Base-by-base conservation (phyloP, 1,140 invertebrate species). In the Drosophila neocordata region DNA sequence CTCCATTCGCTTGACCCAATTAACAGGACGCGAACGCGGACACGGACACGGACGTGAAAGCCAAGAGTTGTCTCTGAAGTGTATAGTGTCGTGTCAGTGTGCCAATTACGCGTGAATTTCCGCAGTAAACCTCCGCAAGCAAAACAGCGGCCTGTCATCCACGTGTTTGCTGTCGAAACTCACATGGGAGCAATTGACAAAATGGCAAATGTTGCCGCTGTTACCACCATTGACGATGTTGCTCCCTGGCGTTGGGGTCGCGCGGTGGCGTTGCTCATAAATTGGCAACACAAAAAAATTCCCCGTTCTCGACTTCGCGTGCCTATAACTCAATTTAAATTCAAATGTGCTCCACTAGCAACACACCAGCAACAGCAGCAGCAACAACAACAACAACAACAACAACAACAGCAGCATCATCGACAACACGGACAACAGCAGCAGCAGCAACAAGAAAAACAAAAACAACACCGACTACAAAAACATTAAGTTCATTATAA, bases 151-250 rank as follows among this genome's bases (percentile, higher is more conserved):
- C 65, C 48, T 22, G 55, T 34, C 61, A 74, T 67, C 65, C 83
- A 83, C 83, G 83, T 88, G 79, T 88, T 75, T 69, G 83, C 79
- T 79, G 79, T 73, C 79, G 71, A 74, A 85, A 74, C 65, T 69
- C 83, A 89, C 83, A 79, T 83, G 83, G 83, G 83, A 88, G 84
- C 83, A 88, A 88, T 88, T 88, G 83, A 83, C 83, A 88, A 89
- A 88, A 88, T 81, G 82, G 82, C 82, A 85, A 78, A 70, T 71
- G 55, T 56, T 24, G 15, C 37, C 56, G 51, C 59, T 56, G 76
- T 44, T 20, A 37, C 58, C 35, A 38, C 58, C 58, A 60, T 60
- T 48, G 60, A 52, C 18, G 24, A 35, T 52, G 41, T 6, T 11
- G 69, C 69, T 37, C 58, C 73, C 13, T 79, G 77, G 76, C 77